Base-by-base conservation (phyloP, 92 coral and sea anemone species). In the Palythoa caribaeorum region DNA sequence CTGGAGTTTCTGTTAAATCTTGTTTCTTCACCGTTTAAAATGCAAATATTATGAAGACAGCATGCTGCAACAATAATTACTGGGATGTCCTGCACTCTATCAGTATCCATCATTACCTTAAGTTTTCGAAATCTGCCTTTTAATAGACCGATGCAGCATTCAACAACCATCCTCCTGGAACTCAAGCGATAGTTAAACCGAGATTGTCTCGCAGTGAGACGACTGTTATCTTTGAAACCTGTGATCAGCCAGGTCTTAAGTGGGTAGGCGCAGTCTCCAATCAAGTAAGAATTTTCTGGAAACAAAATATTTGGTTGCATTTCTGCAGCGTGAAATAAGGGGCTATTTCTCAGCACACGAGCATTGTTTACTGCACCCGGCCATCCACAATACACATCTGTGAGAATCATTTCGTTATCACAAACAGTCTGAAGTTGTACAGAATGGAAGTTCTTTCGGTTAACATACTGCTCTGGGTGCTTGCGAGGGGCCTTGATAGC, bases 21-120 rank as follows among this genome's bases (percentile, higher is more conserved):
- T 86, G 76, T 73, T 73, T 86, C 89, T 73, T 77, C 85, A n/a
- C 79, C 35, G 35, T 62, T 76, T 50, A 77, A 87, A 87, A 87
- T 87, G 74, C 89, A 87, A 44, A 76, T 55, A 75, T 86, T 86
- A 83, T 86, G 83, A 71, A 86, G 89, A 19, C 71, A 51, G 80
- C 89, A 86, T 72, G 89, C 89, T 86, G 89, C 89, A 35, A 44
- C 44, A 73, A 86, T 79, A 35, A 86, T 36, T 48, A 57, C 63
- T 73, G 89, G 89, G 44, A 86, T 39, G 62, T 51, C 54, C 69
- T 79, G 35, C 37, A 50, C 72, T 78, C 73, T 90, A 88, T 60
- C 90, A 91, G 81, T 38, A 80, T 91, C 93, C 83, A 83, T 83
- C 68, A 87, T 81, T 35, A 91, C 93, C 83, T 87, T 90, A 39